These are phyloP conservation scores for Scolopax rusticola DNA, from an alignment of 2,797 vertebrate genomes.

Conservation along the genomic window DNA sequence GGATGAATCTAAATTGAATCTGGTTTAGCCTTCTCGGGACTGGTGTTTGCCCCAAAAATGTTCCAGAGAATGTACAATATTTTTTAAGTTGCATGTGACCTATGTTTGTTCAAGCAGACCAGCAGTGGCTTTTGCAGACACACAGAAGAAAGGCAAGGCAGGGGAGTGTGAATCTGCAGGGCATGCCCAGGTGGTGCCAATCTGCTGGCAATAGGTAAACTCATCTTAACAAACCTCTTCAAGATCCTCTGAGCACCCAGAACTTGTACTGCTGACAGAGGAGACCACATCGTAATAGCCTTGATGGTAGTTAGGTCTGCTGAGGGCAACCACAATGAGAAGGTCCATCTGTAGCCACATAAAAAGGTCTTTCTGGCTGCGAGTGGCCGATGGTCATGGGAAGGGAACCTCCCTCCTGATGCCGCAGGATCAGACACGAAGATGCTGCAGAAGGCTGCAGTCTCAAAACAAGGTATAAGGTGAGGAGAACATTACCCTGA, in stretches of 20 bases:
- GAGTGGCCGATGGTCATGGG: not conserved
- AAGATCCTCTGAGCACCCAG: not conserved
- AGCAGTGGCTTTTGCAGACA: not conserved
- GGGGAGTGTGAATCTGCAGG: fast-evolving
- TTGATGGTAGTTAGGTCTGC: not conserved
- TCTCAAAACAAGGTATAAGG: not conserved
- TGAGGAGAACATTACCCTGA: not conserved
- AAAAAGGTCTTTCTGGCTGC: not conserved
- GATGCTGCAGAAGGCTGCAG: not conserved
- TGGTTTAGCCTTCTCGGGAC: not conserved
- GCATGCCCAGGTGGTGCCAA: fast-evolving
- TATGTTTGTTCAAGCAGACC: not conserved
- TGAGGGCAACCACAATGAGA: slow-evolving; percentile 7
- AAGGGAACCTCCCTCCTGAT: fast-evolving
- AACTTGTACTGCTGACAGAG: not conserved
- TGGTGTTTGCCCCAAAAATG: not conserved
- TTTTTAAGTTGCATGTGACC: not conserved
- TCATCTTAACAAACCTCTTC: not conserved
- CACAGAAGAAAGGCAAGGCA: not conserved
- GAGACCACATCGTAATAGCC: fast-evolving
- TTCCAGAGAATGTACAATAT: not conserved
- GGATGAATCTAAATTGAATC: not conserved
- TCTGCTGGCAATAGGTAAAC: not conserved
- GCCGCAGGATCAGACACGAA: not conserved
- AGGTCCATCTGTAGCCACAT: not conserved